A percentile compares a stretch with the other conserved stretches of the same genome.
Conservation (phyloP, 2,797 vertebrate genomes). For the Falco concolor region DNA sequence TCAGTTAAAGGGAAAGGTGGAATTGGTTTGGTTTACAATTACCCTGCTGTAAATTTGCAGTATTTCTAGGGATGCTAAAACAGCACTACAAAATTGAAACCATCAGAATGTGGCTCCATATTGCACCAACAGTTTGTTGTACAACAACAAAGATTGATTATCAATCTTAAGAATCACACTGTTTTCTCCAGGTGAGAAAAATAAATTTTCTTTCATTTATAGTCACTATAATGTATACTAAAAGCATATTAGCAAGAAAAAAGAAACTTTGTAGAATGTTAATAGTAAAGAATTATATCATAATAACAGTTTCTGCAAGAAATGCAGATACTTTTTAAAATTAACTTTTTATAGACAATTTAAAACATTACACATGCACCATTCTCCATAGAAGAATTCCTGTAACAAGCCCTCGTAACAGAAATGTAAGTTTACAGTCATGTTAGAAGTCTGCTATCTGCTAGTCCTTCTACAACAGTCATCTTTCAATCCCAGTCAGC, state of each 20-base stretch:
- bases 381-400: background rate
- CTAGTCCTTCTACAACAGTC: background rate
- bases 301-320: background rate
- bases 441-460: background rate
- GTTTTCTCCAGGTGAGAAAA: background rate
- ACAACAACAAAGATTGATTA: background rate
- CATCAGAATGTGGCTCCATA: background rate
- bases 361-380: background rate
- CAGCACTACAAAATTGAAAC: background rate
- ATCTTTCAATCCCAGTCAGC: background rate
- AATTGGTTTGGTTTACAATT: background rate
- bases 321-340: background rate
- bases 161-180: background rate
- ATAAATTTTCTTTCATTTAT: background rate
- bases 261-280: background rate
- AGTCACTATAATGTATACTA: background rate
- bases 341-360: background rate
- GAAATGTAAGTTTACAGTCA: background rate
- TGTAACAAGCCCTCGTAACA: background rate
- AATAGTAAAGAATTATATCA: background rate
- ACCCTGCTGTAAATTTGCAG: background rate
- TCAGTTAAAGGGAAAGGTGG: background rate
- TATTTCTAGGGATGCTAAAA: background rate
- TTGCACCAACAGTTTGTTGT: background rate
- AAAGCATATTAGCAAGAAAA: background rate